Conservation (phyloP, 2,888 invertebrate genomes). For the Cantharis nigra region DNA sequence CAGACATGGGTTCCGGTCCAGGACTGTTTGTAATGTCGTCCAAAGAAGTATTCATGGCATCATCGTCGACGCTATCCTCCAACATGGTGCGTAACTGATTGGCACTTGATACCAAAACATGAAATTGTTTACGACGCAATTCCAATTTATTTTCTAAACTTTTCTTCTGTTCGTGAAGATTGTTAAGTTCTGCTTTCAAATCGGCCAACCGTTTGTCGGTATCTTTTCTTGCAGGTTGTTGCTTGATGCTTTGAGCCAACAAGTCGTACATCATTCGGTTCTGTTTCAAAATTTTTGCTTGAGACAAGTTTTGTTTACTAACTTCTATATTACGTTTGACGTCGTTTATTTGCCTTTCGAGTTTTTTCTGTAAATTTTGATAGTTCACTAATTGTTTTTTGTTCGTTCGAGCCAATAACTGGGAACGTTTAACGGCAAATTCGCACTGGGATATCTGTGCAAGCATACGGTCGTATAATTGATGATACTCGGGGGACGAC, state of each 20-base stretch:
- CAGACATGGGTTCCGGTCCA: constrained; percentile 52
- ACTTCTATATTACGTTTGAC: constrained; percentile 81
- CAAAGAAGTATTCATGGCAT: constrained; percentile 59
- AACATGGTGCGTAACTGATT: constrained; percentile 82
- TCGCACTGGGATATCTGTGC: constrained; percentile 86
- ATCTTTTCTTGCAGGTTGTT: constrained; percentile 86
- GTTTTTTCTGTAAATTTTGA: constrained; percentile 73
- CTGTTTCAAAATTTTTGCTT: constrained; percentile 85
- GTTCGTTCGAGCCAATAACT: constrained; percentile 80
- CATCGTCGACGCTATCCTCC: constrained; percentile 67
- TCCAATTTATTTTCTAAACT: constrained; percentile 78
- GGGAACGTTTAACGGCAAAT: constrained; percentile 83
- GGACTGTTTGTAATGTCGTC: constrained; percentile 54
- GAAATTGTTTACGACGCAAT: constrained; percentile 85
- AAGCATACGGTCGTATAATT: constrained; percentile 78
- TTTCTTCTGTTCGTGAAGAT: constrained; percentile 71
- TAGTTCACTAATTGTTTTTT: constrained; percentile 83
- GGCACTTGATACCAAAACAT: constrained; percentile 84
- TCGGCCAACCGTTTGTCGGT: constrained; percentile 72
- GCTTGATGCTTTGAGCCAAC: constrained; percentile 85
- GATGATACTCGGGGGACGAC: constrained; percentile 68
- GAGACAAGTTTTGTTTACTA: constrained; percentile 78
- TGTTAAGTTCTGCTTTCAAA: constrained; percentile 74
- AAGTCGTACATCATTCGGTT: constrained; percentile 94
- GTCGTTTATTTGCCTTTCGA: constrained; percentile 77